phyloP scores from a whole-genome alignment of 2,113 vertebrate genomes.

The Junco hyemalis region DNA sequence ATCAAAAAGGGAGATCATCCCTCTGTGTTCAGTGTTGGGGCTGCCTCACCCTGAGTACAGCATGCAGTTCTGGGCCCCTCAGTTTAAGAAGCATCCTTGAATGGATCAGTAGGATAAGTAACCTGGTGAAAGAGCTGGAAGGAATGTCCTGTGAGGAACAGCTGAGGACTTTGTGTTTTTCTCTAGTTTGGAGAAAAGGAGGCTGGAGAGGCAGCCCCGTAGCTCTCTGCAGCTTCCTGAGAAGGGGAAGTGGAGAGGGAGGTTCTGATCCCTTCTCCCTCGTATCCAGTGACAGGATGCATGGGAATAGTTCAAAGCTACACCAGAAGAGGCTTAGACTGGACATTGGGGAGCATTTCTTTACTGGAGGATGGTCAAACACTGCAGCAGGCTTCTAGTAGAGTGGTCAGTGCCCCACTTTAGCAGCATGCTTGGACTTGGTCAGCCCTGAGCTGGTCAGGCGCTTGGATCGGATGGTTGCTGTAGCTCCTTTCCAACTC shows the following conservation, averaged over 20 bases:
- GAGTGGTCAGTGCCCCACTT: background rate
- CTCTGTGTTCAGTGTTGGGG: background rate
- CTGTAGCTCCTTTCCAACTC: background rate
- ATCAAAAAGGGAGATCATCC: background rate
- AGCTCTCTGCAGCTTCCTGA: background rate
- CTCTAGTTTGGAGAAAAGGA: background rate
- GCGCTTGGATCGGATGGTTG: background rate
- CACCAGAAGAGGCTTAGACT: background rate
- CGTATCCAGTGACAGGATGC: rapidly evolving
- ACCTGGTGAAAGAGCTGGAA: background rate
- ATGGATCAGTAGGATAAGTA: background rate
- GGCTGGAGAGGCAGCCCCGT: rapidly evolving
- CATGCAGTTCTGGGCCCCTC: background rate
- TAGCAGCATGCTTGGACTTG: background rate
- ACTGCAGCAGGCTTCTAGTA: background rate
- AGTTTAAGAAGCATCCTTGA: background rate
- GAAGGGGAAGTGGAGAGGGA: background rate
- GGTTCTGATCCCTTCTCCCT: background rate
- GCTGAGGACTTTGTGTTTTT: background rate
- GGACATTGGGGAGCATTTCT: background rate
- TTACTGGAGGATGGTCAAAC: background rate
- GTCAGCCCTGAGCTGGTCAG: background rate
- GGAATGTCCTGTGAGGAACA: background rate
- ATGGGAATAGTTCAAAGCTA: background rate
- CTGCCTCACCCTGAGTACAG: background rate